These are phyloP conservation scores for Andricus grossulariae DNA, from an alignment of 1,140 invertebrate species.

Conservation along the genomic window DNA sequence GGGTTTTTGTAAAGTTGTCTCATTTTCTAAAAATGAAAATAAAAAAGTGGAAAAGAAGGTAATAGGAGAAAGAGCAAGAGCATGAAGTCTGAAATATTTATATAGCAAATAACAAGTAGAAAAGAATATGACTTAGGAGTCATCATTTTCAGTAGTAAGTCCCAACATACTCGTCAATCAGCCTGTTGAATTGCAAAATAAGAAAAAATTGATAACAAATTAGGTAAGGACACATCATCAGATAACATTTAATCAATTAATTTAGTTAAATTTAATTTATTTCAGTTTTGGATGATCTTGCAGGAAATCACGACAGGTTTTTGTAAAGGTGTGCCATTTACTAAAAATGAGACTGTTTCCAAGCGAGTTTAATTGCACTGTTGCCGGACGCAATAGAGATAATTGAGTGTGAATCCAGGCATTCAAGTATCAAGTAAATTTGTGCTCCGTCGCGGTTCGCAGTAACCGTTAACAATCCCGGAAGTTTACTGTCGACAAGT, in stretches of 20 bases:
- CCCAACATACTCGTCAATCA: no score
- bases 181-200: no score
- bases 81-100: no score
- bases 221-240: neutral
- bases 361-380: slow-evolving; percentile 1
- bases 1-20: neutral
- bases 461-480: slow-evolving; percentile 24
- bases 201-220: no score
- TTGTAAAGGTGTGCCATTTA: neutral
- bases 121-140: no score
- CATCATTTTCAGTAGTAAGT: no score
- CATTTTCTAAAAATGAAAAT: no score
- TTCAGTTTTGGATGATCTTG: neutral
- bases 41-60: no score
- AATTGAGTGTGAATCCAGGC: slow-evolving; percentile 1
- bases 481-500: slow-evolving; percentile 17
- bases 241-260: neutral
- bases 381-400: neutral
- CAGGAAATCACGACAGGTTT: neutral
- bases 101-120: no score
- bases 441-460: slow-evolving; percentile 3
- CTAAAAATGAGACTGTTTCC: neutral
- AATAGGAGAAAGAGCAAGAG: no score
- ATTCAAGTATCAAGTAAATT: neutral
- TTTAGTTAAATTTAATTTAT: no score